A percentile compares a stretch with the other conserved stretches of the same genome.
Evolutionary conservation across 30 jellyfish, hydroid and myxozoan genomes (phyloP).

Genomic region (Aurelia coerulea): DNA sequence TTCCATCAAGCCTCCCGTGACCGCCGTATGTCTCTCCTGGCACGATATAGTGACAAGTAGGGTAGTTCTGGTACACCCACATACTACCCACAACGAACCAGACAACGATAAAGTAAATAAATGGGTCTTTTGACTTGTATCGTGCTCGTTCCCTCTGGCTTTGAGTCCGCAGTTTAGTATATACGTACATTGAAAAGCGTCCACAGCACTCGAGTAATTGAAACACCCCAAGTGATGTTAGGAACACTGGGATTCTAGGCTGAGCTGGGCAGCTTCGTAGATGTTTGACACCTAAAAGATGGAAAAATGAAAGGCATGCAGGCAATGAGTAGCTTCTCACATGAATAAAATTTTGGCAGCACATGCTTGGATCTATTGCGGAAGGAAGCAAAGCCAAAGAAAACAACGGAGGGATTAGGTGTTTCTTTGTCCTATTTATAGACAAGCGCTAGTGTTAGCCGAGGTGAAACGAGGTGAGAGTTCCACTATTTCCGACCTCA

Average conservation of each 20-base stretch:
- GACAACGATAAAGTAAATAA: conserved; percentile 76
- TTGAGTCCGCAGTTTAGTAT: conserved; percentile 37
- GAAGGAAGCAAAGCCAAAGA: no score
- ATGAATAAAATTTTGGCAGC: no score
- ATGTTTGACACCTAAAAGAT: conserved; percentile 57
- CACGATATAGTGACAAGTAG: conserved; percentile 61
- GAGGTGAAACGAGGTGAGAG: no score
- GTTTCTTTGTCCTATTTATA: no score
- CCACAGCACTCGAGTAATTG: conserved; percentile 85
- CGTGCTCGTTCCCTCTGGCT: conserved; percentile 56
- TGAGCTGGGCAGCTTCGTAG: conserved; percentile 91
- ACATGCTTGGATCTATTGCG: no score
- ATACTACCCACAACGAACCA: conserved; percentile 94
- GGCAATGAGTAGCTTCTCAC: no score
- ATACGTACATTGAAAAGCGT: conserved; percentile 64
- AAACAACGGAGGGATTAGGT: no score
- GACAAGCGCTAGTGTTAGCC: no score
- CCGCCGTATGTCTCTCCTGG: neutral
- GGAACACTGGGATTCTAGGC: conserved; percentile 80
- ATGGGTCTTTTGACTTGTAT: conserved; percentile 77
- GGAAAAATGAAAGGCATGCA: no score
- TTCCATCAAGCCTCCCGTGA: neutral
- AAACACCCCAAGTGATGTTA: conserved; percentile 78
- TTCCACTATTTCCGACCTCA: no score
- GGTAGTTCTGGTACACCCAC: conserved; percentile 94